Evolutionary conservation across 2,888 invertebrate species (phyloP).

Genomic region (Globia sparganii): DNA sequence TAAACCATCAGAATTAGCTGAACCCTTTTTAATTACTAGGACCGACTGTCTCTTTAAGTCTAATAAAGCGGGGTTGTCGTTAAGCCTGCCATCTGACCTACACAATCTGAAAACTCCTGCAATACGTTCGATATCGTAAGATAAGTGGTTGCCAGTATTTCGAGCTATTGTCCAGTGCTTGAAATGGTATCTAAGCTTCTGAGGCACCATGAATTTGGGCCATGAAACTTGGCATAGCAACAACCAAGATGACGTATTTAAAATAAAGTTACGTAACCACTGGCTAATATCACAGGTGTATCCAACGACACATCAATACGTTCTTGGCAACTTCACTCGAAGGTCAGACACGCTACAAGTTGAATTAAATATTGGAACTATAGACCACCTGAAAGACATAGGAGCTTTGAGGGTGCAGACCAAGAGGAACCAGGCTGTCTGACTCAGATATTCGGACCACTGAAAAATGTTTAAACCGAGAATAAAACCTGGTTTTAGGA

Average conservation of each 20-base stretch:
- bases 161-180: neutral
- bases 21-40: neutral
- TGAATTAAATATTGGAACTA: slow-evolving; percentile 12
- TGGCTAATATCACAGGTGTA: slow-evolving; percentile 46
- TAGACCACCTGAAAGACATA: neutral
- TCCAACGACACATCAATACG: neutral
- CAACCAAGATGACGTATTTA: slow-evolving; percentile 20
- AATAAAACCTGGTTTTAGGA: neutral
- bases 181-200: neutral
- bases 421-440: neutral
- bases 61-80: neutral
- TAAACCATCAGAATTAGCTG: neutral
- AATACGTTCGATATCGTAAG: neutral
- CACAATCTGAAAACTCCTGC: neutral
- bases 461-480: neutral
- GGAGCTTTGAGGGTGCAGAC: neutral
- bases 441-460: neutral
- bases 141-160: neutral
- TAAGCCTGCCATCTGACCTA: neutral
- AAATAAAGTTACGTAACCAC: slow-evolving; percentile 15
- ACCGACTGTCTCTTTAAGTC: neutral
- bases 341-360: slow-evolving; percentile 14
- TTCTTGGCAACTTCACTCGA: slow-evolving; percentile 20
- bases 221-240: slow-evolving; percentile 12
- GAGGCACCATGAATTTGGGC: neutral